These are phyloP conservation scores for Pygmarrhopalites habei DNA, from an alignment of 1,140 invertebrate species.

Conservation along the genomic window DNA sequence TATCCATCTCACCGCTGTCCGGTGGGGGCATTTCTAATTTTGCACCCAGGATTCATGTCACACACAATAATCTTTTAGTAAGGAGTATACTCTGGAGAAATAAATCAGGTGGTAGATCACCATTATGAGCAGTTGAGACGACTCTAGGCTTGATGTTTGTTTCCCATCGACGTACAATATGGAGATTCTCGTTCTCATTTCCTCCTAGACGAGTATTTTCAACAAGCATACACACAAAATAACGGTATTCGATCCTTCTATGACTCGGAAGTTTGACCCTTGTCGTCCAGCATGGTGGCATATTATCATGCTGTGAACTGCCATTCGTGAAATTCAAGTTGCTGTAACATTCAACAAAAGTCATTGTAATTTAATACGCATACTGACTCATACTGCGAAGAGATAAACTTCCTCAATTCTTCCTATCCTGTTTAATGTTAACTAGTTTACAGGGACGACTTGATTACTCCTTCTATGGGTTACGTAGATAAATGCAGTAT, in stretches of 20 bases:
- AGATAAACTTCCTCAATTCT: too few species aligned
- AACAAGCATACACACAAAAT: constrained; percentile 59
- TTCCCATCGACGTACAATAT: constrained; percentile 74
- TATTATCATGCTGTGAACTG: neutral
- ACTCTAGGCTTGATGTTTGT: constrained; percentile 63
- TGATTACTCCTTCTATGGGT: neutral
- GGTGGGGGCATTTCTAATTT: too few species aligned
- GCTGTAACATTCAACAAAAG: neutral
- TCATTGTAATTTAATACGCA: neutral
- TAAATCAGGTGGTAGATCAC: too few species aligned
- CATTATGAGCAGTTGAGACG: constrained; percentile 45
- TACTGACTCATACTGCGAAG: too few species aligned
- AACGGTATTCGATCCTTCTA: constrained; percentile 64
- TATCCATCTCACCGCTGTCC: constrained; percentile 12
- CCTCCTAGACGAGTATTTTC: constrained; percentile 41
- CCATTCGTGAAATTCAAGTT: neutral
- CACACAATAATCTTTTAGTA: too few species aligned
- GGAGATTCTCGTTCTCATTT: constrained; percentile 43
- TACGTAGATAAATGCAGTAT: neutral
- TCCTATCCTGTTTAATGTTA: neutral
- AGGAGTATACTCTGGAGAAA: too few species aligned
- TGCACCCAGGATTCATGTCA: too few species aligned
- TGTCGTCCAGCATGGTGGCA: constrained; percentile 41
- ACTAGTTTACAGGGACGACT: neutral
- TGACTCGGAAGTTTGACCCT: constrained; percentile 52